A percentile compares a stretch with the other conserved stretches of the same genome.
Conservation (phyloP, 2,113 vertebrate genomes). For the Emydocephalus ijimae region DNA sequence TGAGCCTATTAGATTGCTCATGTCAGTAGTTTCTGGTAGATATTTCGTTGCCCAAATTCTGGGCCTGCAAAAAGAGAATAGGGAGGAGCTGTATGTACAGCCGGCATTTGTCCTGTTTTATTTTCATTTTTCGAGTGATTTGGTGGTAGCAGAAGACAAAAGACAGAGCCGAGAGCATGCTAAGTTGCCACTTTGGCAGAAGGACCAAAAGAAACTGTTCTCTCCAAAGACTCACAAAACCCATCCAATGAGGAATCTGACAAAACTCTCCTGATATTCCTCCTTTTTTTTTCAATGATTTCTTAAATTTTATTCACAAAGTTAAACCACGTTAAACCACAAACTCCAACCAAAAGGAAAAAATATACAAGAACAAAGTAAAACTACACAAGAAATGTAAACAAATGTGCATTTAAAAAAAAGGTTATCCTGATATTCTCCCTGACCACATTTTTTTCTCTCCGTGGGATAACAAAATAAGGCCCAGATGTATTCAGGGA, state of each 20-base stretch:
- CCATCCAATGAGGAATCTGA: not conserved
- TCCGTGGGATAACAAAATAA: not conserved
- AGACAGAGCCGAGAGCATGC: not conserved
- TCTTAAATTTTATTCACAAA: not conserved
- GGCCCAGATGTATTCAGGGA: not conserved
- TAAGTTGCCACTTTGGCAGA: not conserved
- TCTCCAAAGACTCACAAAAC: not conserved
- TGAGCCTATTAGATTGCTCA: not conserved
- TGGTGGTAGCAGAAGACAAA: not conserved
- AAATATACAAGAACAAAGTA: not conserved
- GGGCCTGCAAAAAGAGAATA: not conserved
- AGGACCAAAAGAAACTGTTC: not conserved
- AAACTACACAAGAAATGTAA: no score
- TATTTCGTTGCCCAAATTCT: not conserved
- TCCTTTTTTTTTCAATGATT: not conserved
- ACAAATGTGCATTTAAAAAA: no score
- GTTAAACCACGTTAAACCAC: not conserved
- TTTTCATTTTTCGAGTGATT: not conserved
- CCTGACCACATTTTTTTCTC: not conserved
- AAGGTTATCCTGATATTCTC: not conserved
- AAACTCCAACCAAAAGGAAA: not conserved
- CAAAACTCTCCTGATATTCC: not conserved
- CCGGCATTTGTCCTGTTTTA: not conserved
- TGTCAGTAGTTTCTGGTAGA: not conserved
- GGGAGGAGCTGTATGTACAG: not conserved